Evolutionary conservation across 2,113 vertebrate species (phyloP), one percentile per base, ranked within the genome.

Genomic region (Trematocara macrostoma): DNA sequence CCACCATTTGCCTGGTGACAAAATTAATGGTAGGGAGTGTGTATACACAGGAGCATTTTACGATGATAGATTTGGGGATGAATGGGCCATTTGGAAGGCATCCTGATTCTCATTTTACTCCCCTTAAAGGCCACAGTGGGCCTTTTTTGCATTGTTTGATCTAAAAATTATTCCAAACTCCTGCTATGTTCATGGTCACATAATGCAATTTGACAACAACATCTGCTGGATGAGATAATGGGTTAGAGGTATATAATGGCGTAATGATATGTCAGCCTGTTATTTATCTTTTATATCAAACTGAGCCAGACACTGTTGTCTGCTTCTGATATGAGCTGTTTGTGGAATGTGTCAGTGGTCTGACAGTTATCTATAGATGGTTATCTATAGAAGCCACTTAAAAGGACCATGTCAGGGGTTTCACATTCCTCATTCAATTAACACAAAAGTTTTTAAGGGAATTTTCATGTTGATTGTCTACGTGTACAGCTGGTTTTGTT

Each of bases 1-100:
- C 91, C 87, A 29, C 56, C 14, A 87, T 88, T 83, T 87, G 86
- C 86, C 90, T 86, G 80, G 57, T 79, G 87, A 67, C 85, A 83
- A 29, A 91, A 92, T 81, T n/a, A 90, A 92, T 89, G 88, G 79
- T 23, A 84, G 76, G 71, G 51, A 40, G 89, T 82, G 88, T 90
- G 88, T 88, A 71, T 85, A 83, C 88, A 78, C 53, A 49, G 57
- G 80, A 59, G 74, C 55, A 14, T 81, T 92, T 91, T 89, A 81
- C 57, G 82, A 3, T 92, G 89, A 84, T 84, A 69, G 84, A 92
- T 91, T 78, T 89, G 42, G 40, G 85, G 23, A 78, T 74, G 85
- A 89, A 90, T 83, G 87, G 42, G 56, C 45, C 81, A 53, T 89
- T 91, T 80, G 84, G 82, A 88, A 16, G 87, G 78, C 78, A 40